Evolutionary conservation across 2,888 invertebrate genomes (phyloP).

Genomic region (Dynastes tityus): DNA sequence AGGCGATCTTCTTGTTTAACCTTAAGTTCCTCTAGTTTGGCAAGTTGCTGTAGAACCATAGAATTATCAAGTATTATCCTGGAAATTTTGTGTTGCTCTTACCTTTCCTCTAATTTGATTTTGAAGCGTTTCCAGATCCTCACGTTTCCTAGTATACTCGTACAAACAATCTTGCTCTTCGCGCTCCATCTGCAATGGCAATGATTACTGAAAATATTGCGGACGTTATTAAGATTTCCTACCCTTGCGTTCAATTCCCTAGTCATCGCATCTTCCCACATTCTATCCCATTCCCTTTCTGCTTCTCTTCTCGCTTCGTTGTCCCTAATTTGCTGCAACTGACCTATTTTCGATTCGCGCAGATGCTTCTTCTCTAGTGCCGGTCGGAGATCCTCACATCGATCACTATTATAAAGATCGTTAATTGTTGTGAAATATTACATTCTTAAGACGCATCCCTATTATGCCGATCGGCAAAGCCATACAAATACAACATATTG

Average conservation of each 20-base stretch:
- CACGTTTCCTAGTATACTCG: conserved; percentile 67
- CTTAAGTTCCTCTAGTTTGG: conserved; percentile 60
- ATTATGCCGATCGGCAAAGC: too few species aligned
- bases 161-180: conserved; percentile 73
- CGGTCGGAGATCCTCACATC: conserved; percentile 71
- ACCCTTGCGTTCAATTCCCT: conserved; percentile 73
- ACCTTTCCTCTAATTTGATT: conserved; percentile 66
- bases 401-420: conserved; percentile 57
- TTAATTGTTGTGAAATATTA: not conserved
- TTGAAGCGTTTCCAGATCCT: conserved; percentile 66
- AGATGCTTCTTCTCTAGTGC: conserved; percentile 70
- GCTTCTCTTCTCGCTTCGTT: conserved; percentile 73
- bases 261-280: conserved; percentile 77
- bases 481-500: too few species aligned
- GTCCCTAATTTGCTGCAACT: conserved; percentile 77
- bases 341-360: conserved; percentile 73
- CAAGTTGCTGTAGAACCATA: conserved; percentile 55
- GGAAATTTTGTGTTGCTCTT: conserved; percentile 35
- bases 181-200: conserved; percentile 70
- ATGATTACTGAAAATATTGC: not conserved
- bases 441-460: too few species aligned
- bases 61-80: not conserved
- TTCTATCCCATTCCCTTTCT: conserved; percentile 74
- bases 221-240: conserved; percentile 1
- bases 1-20: conserved; percentile 61